Evolutionary conservation across 2,888 invertebrate genomes (phyloP), one percentile per base, ranked within the genome.

Genomic region (Cantharis nigra): DNA sequence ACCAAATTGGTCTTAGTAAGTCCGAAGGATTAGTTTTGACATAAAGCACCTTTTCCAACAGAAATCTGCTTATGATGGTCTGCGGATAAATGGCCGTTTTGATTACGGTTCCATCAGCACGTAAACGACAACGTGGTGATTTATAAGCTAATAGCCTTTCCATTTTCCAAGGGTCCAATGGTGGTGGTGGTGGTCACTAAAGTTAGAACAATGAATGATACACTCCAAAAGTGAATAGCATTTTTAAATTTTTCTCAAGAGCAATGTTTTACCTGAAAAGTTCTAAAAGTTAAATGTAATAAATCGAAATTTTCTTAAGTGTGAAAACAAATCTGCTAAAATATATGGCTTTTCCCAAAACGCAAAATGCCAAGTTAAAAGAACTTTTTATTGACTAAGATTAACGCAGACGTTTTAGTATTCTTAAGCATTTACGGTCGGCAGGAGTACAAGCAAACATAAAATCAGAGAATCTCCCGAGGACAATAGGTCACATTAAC

Each of bases 401-500:
- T 74, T 74, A 73, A 69, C 65, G 72, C 23, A 13, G 20, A 18
- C 62, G 28, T 69, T 69, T 73, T 69, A 70, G 74, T 74, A 74
- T 74, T 74, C 74, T 74, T 70, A 74, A 69, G 69, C 70, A 20
- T 69, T 74, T 74, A 74, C 74, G 74, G 70, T 64, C 70, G 63
- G 69, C 63, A 23, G 63, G 74, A 74, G 74, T 65, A 70, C 75
- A 75, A 71, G 71, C 16, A 73, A 71, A 74, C 67, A 71, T 63
- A 63, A 75, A 74, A 77, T 77, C 72, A 65, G 49, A 63, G 69
- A 70, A 30, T 74, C 77, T 77, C 69, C 26, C 30, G 74, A 75
- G 77, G 63, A 77, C 77, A 77, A 77, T 74, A 74, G 74, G 74
- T 77, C 71, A 75, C 77, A 77, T 77, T 77, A 77, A 71, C 74